phyloP scores from a whole-genome alignment of 2,888 invertebrate species.

The Lithophane ornitopus region DNA sequence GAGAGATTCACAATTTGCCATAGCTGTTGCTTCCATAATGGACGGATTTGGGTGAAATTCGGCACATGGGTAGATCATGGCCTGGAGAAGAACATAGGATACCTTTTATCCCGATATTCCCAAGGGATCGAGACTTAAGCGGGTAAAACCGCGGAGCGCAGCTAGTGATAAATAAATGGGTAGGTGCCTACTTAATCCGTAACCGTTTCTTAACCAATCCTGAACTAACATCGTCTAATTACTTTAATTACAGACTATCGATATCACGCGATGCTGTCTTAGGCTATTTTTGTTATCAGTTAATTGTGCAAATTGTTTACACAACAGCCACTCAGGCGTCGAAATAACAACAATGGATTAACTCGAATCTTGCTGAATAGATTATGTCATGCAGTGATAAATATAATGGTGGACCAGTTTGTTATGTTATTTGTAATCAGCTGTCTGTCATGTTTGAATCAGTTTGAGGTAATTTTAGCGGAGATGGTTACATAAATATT shows the following conservation, averaged over 20 bases:
- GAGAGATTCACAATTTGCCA: neutral
- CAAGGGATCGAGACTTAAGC: too few relatives aligned
- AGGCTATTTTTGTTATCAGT: constrained; percentile 12
- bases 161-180: too few relatives aligned
- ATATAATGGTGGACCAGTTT: constrained; percentile 8
- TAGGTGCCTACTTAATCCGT: too few relatives aligned
- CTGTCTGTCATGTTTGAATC: neutral
- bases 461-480: neutral
- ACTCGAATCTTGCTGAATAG: constrained; percentile 34
- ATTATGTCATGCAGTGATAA: constrained; percentile 51
- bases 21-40: neutral
- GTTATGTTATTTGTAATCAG: constrained; percentile 16
- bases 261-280: constrained; percentile 6
- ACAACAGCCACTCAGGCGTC: constrained; percentile 33
- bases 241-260: constrained; percentile 15
- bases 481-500: neutral
- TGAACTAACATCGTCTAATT: constrained; percentile 16
- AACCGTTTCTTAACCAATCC: constrained; percentile 4
- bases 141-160: too few relatives aligned
- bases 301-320: constrained; percentile 48
- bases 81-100: too few relatives aligned
- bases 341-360: constrained; percentile 53
- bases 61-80: too few relatives aligned
- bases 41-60: too few relatives aligned
- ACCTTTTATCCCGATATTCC: too few relatives aligned